Percentiles rank a stretch among this genome's conserved stretches.
Conservation (phyloP, 2,797 vertebrate genomes). For the Acropternis orthonyx region DNA sequence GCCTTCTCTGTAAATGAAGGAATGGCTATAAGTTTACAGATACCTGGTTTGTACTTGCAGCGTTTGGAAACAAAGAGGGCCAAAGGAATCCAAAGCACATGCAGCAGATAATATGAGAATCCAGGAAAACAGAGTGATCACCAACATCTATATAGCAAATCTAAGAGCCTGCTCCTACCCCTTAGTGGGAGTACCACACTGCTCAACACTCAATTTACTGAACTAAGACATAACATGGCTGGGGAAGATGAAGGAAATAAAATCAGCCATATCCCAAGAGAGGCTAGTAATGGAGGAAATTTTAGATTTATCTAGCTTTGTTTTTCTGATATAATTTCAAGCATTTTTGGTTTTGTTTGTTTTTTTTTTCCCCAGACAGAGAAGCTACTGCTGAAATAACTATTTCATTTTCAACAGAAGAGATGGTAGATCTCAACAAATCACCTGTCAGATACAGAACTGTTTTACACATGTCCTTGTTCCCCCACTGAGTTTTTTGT, state of each 20-base stretch:
- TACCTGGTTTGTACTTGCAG: background rate
- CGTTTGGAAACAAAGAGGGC: background rate
- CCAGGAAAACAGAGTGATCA: background rate
- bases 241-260: background rate
- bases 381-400: background rate
- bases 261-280: background rate
- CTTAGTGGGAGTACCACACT: background rate
- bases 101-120: background rate
- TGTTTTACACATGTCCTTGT: background rate
- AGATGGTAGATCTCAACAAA: background rate
- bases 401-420: background rate
- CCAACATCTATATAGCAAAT: background rate
- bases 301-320: background rate
- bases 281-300: background rate
- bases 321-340: background rate
- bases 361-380: background rate
- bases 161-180: background rate
- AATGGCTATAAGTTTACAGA: background rate
- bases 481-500: background rate
- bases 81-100: background rate
- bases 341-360: background rate
- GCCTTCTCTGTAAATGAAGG: conserved; percentile 16
- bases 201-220: background rate
- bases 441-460: background rate
- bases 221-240: background rate